Conservation (phyloP, 2,888 invertebrate species). For the Phoenoteleia sp. region DNA sequence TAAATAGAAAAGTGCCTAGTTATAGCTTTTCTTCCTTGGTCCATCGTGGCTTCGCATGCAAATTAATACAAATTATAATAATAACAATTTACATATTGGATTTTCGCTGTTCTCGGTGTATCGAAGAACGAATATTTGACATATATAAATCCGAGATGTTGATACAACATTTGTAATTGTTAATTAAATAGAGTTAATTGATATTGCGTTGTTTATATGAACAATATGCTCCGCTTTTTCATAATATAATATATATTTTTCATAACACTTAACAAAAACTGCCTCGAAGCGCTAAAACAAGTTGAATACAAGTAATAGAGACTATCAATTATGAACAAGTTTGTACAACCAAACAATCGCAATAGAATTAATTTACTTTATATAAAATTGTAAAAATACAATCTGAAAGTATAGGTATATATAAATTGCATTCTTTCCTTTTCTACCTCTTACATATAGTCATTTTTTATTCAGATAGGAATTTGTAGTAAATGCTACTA, state of each 20-base stretch:
- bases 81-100: no score
- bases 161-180: no score
- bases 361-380: neutral
- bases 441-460: neutral
- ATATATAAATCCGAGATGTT: no score
- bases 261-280: neutral
- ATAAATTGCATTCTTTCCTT: neutral
- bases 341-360: neutral
- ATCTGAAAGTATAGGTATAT: neutral
- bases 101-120: no score
- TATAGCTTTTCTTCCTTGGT: no score
- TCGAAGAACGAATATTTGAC: no score
- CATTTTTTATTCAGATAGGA: neutral
- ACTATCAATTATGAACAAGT: neutral
- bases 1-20: no score
- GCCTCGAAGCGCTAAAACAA: neutral
- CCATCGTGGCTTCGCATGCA: no score
- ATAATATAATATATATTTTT: neutral
- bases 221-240: no score
- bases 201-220: no score
- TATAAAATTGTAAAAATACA: slow-evolving; percentile 11
- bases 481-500: neutral
- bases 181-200: no score
- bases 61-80: no score
- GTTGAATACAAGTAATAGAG: neutral